Evolutionary conservation across 2,113 vertebrate genomes (phyloP).

Genomic region (Psilopsiagon aymara): DNA sequence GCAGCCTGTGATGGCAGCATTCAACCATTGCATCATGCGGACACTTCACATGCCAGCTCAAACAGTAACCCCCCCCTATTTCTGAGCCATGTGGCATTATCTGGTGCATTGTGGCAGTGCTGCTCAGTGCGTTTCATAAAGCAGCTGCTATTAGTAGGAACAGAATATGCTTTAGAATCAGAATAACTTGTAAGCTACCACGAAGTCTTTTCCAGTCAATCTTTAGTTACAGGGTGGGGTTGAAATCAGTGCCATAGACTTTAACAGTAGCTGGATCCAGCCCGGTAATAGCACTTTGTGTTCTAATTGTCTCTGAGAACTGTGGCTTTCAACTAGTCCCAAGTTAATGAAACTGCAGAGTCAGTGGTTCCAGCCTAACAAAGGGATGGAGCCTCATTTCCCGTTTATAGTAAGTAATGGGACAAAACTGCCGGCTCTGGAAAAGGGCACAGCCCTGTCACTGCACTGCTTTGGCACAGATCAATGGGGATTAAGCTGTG

Average conservation of each 20-base stretch:
- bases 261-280: background rate
- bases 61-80: background rate
- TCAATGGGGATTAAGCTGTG: slow-evolving; percentile 40
- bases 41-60: background rate
- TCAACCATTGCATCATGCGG: background rate
- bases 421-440: slow-evolving; percentile 1
- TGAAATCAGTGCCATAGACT: background rate
- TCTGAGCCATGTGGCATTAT: background rate
- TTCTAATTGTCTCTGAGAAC: background rate
- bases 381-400: slow-evolving; percentile 5
- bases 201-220: background rate
- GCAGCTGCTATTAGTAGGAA: background rate
- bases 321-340: background rate
- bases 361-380: slow-evolving; percentile 30
- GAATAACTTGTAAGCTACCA: background rate
- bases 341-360: slow-evolving; percentile 24
- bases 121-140: background rate
- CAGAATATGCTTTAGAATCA: background rate
- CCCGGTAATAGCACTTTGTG: background rate
- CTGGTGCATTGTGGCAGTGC: background rate
- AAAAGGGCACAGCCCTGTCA: background rate
- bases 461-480: slow-evolving; percentile 23
- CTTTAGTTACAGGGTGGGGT: background rate
- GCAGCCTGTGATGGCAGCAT: background rate
- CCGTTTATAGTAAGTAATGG: background rate